phyloP scores from a whole-genome alignment of 2,888 invertebrate species.

The Pyrgus malvae region DNA sequence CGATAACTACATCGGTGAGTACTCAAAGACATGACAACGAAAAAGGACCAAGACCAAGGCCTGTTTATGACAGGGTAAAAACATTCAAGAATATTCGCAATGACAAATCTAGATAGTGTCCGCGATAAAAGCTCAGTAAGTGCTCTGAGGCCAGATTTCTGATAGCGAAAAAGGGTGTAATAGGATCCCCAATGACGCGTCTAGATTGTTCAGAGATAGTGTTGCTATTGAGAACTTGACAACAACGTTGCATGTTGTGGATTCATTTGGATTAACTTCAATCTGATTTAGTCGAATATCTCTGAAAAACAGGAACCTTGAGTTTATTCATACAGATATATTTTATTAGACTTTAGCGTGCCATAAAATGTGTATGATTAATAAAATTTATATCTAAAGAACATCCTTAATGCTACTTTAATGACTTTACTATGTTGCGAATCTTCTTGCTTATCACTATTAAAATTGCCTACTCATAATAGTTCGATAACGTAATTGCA shows the following conservation, averaged over 20 bases:
- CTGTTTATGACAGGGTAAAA: slow-evolving; percentile 28
- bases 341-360: too few species aligned
- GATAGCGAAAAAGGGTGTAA: slow-evolving; percentile 3
- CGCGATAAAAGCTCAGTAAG: slow-evolving; percentile 16
- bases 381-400: too few species aligned
- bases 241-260: background rate
- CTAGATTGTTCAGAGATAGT: background rate
- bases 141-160: slow-evolving; percentile 6
- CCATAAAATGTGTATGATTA: too few species aligned
- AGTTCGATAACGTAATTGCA: slow-evolving; percentile 15
- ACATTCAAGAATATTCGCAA: slow-evolving; percentile 19
- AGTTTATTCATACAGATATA: too few species aligned
- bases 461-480: slow-evolving; percentile 11
- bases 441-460: slow-evolving; percentile 6
- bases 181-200: slow-evolving; percentile 5
- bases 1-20: slow-evolving; percentile 91
- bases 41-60: slow-evolving; percentile 10
- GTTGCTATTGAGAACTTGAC: background rate
- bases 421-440: background rate
- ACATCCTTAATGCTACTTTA: too few species aligned
- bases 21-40: slow-evolving; percentile 12
- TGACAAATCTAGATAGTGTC: slow-evolving; percentile 24
- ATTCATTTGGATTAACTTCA: background rate
- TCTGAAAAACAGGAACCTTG: too few species aligned
- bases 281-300: background rate